Evolutionary conservation across 1,140 invertebrate genomes (phyloP).

Genomic region (Zaprionus africanus): DNA sequence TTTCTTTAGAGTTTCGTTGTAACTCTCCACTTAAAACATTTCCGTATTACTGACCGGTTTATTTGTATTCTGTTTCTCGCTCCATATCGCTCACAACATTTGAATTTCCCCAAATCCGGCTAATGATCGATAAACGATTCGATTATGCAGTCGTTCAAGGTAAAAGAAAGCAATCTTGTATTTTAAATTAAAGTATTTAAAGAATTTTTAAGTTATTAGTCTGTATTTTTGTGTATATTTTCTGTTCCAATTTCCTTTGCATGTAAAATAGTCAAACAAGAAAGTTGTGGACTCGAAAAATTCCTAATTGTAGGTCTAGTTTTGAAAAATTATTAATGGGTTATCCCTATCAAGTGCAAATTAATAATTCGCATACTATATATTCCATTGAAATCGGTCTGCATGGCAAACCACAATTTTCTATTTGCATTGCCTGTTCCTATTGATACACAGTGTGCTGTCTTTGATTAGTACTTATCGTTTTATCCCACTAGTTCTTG

Average conservation of each 20-base stretch:
- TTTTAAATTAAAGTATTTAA: not conserved
- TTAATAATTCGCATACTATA: not conserved
- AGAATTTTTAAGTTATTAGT: not conserved
- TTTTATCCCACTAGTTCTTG: not conserved
- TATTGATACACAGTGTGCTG: not conserved
- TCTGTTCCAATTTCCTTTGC: not conserved
- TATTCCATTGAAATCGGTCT: slow-evolving; percentile 1
- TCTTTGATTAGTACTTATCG: not conserved
- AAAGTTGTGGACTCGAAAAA: not conserved
- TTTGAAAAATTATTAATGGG: not conserved
- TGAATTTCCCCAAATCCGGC: slow-evolving; percentile 22
- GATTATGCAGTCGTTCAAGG: slow-evolving; percentile 71
- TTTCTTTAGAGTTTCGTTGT: slow-evolving; percentile 41
- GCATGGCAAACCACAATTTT: slow-evolving; percentile 4
- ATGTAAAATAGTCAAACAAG: not conserved
- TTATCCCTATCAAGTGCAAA: not conserved
- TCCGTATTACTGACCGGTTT: slow-evolving; percentile 58
- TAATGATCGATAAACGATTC: slow-evolving; percentile 14
- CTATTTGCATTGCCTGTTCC: not conserved
- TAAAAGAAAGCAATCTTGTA: slow-evolving; percentile 45
- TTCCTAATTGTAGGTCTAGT: not conserved
- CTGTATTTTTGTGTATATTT: slow-evolving; percentile 5
- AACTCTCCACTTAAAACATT: slow-evolving; percentile 12
- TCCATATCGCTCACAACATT: slow-evolving; percentile 38
- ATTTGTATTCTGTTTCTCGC: slow-evolving; percentile 68